Evolutionary conservation across 2,113 vertebrate genomes (phyloP).

Genomic region (Cynopterus brachyotis): DNA sequence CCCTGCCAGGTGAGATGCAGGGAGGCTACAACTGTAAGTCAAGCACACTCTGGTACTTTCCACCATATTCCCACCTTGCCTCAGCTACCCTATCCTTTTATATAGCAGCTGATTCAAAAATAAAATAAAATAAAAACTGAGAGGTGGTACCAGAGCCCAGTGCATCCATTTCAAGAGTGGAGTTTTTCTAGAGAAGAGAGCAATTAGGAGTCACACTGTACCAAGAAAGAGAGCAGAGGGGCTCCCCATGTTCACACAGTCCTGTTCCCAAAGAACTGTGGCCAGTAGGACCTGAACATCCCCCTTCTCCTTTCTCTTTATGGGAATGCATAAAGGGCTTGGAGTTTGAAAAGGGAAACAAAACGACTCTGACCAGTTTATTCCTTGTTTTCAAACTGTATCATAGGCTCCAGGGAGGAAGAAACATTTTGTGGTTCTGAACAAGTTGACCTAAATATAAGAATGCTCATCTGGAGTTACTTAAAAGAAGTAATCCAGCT

Average conservation of each 20-base stretch:
- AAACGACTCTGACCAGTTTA: neutral
- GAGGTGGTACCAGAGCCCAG: neutral
- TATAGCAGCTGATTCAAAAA: neutral
- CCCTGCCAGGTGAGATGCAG: neutral
- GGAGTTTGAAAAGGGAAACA: neutral
- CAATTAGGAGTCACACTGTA: no score
- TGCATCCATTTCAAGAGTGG: neutral
- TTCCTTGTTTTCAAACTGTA: neutral
- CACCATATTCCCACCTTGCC: neutral
- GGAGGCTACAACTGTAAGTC: neutral
- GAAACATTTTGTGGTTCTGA: neutral
- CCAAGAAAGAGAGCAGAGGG: neutral
- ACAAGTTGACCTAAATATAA: neutral
- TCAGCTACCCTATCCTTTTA: neutral
- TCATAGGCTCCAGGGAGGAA: neutral
- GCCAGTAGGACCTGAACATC: neutral
- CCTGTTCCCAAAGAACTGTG: neutral
- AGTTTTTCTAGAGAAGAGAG: neutral
- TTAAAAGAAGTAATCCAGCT: neutral
- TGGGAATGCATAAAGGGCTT: neutral
- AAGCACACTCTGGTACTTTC: neutral
- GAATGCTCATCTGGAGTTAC: neutral
- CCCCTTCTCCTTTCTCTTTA: neutral
- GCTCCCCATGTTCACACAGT: neutral
- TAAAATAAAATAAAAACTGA: neutral